phyloP scores from a whole-genome alignment of 2,113 vertebrate species.

The Daubentonia madagascariensis region DNA sequence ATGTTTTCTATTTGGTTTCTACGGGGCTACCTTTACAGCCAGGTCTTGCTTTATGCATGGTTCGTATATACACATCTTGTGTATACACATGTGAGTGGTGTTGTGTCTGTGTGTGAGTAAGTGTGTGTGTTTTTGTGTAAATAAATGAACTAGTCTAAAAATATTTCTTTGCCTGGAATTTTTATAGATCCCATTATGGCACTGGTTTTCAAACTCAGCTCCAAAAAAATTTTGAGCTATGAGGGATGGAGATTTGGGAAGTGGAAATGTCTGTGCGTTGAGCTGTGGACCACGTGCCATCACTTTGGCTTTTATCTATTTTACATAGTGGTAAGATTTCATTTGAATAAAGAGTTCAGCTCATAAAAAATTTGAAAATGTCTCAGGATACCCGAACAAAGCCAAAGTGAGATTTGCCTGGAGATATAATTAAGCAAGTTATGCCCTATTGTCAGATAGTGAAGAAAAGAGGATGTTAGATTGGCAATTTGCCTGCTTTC shows the following conservation, averaged over 20 bases:
- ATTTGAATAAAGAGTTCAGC: slow-evolving; percentile 11
- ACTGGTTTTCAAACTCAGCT: neutral
- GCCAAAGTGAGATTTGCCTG: neutral
- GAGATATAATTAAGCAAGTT: neutral
- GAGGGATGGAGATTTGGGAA: neutral
- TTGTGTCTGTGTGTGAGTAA: neutral
- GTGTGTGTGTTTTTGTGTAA: neutral
- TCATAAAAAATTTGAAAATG: neutral
- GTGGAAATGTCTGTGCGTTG: neutral
- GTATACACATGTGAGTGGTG: neutral
- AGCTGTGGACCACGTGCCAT: neutral
- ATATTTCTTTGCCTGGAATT: neutral
- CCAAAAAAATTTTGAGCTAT: neutral
- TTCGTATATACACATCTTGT: neutral
- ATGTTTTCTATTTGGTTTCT: slow-evolving; percentile 15
- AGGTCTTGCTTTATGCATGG: neutral
- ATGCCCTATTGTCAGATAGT: neutral
- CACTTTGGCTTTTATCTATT: neutral
- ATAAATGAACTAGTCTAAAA: neutral
- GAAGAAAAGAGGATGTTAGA: neutral
- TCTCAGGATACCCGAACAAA: neutral
- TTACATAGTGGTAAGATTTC: neutral
- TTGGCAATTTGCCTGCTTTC: neutral
- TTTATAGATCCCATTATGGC: neutral
- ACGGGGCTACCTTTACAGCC: neutral